A percentile compares a stretch with the other conserved stretches of the same genome.
These are phyloP conservation scores for Carlito syrichta DNA, from an alignment of 2,113 vertebrate species.

Conservation along the genomic window DNA sequence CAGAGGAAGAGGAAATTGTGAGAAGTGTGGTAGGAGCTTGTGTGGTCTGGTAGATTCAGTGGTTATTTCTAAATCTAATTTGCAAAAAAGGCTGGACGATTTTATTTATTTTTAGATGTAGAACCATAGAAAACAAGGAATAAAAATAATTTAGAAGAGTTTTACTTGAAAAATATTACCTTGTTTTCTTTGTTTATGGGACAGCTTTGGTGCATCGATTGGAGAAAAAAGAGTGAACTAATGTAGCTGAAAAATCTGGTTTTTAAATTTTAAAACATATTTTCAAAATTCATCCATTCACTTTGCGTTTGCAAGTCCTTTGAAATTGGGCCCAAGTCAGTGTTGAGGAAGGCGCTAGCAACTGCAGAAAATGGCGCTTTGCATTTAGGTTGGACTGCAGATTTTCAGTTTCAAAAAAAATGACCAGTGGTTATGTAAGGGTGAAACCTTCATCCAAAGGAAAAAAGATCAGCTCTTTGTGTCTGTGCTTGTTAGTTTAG, in stretches of 20 bases:
- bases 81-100: background rate
- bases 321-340: background rate
- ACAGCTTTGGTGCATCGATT: background rate
- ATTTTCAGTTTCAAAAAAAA: background rate
- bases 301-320: background rate
- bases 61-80: background rate
- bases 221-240: background rate
- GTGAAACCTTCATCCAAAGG: background rate
- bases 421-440: background rate
- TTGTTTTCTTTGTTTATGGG: background rate
- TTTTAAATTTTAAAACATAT: background rate
- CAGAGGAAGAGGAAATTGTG: background rate
- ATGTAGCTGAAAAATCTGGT: background rate
- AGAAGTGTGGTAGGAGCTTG: background rate
- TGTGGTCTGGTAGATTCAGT: background rate
- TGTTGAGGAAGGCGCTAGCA: background rate
- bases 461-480: background rate
- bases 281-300: background rate
- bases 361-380: background rate
- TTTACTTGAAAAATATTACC: constrained; percentile 7
- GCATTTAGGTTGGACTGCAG: background rate
- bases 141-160: background rate
- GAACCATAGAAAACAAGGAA: background rate
- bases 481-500: background rate
- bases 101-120: background rate